These are phyloP conservation scores for Drosophila melanocephala DNA, from an alignment of 2,888 invertebrate species.

Conservation along the genomic window DNA sequence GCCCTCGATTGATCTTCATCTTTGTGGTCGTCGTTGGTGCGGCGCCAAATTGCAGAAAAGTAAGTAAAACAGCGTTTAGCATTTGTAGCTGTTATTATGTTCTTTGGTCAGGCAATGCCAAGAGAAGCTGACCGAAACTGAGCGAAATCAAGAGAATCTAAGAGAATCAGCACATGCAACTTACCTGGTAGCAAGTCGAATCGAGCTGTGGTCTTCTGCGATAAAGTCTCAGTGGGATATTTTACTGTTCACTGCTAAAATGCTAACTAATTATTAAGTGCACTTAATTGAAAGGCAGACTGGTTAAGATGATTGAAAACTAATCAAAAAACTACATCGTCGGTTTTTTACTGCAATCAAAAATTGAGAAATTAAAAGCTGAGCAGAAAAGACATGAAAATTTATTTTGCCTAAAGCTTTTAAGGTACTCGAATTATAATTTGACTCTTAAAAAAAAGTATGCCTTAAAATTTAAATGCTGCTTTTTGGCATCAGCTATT, in stretches of 20 bases:
- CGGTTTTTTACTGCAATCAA: not conserved
- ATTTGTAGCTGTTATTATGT: conserved; percentile 68
- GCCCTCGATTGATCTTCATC: conserved; percentile 30
- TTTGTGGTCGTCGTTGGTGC: conserved; percentile 46
- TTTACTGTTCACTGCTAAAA: not conserved
- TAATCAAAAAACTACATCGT: not conserved
- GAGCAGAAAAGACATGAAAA: not conserved
- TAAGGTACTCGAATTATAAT: no score
- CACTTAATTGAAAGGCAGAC: not conserved
- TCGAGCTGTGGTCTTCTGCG: not conserved
- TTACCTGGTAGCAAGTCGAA: not conserved
- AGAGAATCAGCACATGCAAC: conserved; percentile 7
- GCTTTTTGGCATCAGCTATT: not conserved
- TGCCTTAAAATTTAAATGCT: not conserved
- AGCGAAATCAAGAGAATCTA: conserved; percentile 16
- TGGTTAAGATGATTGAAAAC: not conserved
- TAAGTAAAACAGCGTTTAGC: conserved; percentile 79
- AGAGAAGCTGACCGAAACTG: conserved; percentile 7
- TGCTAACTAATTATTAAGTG: not conserved
- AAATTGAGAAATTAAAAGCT: not conserved
- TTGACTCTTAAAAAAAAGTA: no score
- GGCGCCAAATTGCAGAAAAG: conserved; percentile 77
- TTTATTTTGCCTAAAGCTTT: not conserved
- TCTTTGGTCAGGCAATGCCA: conserved; percentile 63
- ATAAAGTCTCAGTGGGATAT: not conserved